Evolutionary conservation across 2,113 vertebrate species (phyloP).

Genomic region (Cynoglossus semilaevis): DNA sequence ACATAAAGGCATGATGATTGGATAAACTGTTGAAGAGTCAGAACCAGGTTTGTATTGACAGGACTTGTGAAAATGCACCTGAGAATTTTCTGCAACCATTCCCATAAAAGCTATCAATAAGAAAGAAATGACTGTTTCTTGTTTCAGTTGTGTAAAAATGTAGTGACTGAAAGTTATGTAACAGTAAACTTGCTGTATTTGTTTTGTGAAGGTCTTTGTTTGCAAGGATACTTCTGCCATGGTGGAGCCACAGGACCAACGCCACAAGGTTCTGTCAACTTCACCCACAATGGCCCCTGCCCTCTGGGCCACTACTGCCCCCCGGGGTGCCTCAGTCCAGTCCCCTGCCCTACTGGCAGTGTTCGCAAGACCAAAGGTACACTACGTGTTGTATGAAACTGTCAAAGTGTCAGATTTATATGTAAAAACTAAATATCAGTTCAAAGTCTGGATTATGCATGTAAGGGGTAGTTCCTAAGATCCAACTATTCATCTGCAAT

Average conservation of each 20-base stretch:
- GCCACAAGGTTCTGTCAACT: slow-evolving; percentile 61
- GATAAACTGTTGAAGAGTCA: no score
- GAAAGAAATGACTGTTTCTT: no score
- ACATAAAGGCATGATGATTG: no score
- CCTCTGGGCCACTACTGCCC: slow-evolving; percentile 85
- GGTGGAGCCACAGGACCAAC: slow-evolving; percentile 77
- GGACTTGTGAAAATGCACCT: no score
- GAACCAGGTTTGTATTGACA: no score
- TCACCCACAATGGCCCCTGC: slow-evolving; percentile 80
- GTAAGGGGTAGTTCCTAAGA: not conserved
- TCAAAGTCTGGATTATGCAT: not conserved
- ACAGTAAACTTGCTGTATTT: not conserved
- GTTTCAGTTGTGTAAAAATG: no score
- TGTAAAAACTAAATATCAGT: no score
- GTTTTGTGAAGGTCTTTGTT: slow-evolving; percentile 76
- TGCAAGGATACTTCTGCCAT: slow-evolving; percentile 84
- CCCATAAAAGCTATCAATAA: no score
- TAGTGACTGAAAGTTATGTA: not conserved
- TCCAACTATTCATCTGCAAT: slow-evolving; percentile 6
- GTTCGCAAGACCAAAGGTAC: slow-evolving; percentile 80
- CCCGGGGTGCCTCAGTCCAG: slow-evolving; percentile 73
- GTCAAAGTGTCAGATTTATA: no score
- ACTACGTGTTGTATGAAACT: not conserved
- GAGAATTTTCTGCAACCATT: no score
- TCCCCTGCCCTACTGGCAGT: slow-evolving; percentile 84